Percentiles rank a stretch among this genome's conserved stretches.
Conservation (phyloP, 2,797 vertebrate species). For the Clarias pachynema region DNA sequence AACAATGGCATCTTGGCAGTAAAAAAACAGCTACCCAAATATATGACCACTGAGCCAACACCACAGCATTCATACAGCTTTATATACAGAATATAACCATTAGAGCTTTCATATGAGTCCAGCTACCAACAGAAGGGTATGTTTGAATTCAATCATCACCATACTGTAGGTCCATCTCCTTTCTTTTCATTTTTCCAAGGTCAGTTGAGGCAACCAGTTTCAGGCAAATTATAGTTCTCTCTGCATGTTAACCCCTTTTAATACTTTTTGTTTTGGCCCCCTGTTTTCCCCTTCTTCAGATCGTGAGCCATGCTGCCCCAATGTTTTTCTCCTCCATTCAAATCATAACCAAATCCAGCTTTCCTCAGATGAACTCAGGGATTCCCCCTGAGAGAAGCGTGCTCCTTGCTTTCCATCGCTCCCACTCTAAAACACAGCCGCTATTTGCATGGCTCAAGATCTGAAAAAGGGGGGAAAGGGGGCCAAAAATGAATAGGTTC, state of each 20-base stretch:
- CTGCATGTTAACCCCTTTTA: slow-evolving; percentile 48
- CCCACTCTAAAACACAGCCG: slow-evolving; percentile 47
- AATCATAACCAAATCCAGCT: slow-evolving; percentile 62
- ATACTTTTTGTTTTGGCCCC: slow-evolving; percentile 14
- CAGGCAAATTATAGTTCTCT: slow-evolving; percentile 39
- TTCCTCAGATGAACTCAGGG: slow-evolving; percentile 64
- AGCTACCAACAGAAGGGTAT: not conserved
- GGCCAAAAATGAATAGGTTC: slow-evolving; percentile 63
- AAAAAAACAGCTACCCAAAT: not conserved
- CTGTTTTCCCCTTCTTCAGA: slow-evolving; percentile 47
- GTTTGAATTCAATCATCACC: not conserved
- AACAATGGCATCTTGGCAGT: not conserved
- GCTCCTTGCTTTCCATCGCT: slow-evolving; percentile 62
- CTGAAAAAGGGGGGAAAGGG: slow-evolving; percentile 56
- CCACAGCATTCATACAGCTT: not conserved
- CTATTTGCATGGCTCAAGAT: slow-evolving; percentile 63
- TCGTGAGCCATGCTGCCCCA: slow-evolving; percentile 46
- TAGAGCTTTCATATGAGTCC: not conserved
- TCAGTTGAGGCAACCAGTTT: slow-evolving; percentile 54
- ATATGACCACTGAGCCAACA: not conserved
- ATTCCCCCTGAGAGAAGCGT: slow-evolving; percentile 59
- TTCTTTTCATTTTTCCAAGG: slow-evolving; percentile 43
- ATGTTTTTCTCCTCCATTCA: slow-evolving; percentile 44
- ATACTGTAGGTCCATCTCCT: not conserved
- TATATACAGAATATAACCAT: not conserved